Percentiles rank a stretch among this genome's conserved stretches.
phyloP scores from a whole-genome alignment of 2,888 invertebrate species.

The Endotricha flammealis region DNA sequence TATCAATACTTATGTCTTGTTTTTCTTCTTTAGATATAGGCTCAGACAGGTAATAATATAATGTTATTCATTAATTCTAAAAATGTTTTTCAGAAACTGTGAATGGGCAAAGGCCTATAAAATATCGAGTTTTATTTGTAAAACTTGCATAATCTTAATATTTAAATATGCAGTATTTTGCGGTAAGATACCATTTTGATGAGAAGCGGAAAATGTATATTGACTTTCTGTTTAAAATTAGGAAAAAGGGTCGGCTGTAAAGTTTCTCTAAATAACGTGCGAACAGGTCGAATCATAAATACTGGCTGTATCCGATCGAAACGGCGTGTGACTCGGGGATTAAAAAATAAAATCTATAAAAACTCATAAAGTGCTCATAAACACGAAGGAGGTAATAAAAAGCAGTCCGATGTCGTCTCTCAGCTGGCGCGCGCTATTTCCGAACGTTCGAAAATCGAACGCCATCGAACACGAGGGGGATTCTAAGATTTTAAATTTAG shows the following conservation, averaged over 20 bases:
- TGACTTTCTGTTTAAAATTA: conserved; percentile 16
- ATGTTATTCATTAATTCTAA: too few species aligned
- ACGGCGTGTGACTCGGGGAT: conserved; percentile 61
- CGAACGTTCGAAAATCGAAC: conserved; percentile 75
- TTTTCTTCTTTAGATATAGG: too few species aligned
- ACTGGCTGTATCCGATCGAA: conserved; percentile 57
- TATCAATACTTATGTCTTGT: too few species aligned
- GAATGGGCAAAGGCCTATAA: too few species aligned
- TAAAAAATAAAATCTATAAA: conserved; percentile 72
- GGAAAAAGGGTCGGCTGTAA: conserved; percentile 16
- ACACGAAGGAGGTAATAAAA: conserved; percentile 75
- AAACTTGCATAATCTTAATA: too few species aligned
- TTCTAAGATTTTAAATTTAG: conserved; percentile 60
- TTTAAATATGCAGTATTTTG: too few species aligned
- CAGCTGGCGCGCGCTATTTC: conserved; percentile 77
- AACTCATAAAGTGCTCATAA: conserved; percentile 76
- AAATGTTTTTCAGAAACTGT: too few species aligned
- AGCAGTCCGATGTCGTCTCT: conserved; percentile 67
- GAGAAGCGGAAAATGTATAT: conserved; percentile 16
- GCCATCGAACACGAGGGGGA: conserved; percentile 62
- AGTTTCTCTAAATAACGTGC: conserved; percentile 32
- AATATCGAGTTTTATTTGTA: too few species aligned
- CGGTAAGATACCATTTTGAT: too few species aligned
- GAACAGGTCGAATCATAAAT: conserved; percentile 52
- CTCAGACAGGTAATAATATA: too few species aligned